These are phyloP conservation scores for Dilophus febrilis DNA, from an alignment of 2,888 invertebrate species.

Conservation along the genomic window DNA sequence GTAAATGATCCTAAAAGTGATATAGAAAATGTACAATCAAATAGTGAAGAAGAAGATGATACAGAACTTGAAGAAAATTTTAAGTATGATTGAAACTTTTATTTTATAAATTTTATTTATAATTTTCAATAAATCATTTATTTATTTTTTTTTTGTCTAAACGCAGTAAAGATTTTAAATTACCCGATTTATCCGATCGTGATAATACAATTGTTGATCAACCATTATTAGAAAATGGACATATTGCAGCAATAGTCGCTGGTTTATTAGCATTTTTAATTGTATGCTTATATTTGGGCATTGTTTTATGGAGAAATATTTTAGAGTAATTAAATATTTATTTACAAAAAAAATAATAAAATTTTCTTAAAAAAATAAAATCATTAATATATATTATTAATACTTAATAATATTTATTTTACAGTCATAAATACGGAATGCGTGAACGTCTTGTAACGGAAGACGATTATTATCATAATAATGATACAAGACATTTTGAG, in stretches of 20 bases:
- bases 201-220: conserved; percentile 9
- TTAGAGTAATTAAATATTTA: conserved; percentile 7
- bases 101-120: no score
- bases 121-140: no score
- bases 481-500: conserved; percentile 10
- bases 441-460: conserved; percentile 11
- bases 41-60: conserved; percentile 3
- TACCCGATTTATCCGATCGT: background rate
- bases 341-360: background rate
- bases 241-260: conserved; percentile 9
- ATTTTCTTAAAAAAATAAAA: no score
- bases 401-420: no score
- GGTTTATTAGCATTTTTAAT: conserved; percentile 6
- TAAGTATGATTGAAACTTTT: no score
- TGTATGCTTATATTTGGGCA: conserved; percentile 7
- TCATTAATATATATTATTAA: no score
- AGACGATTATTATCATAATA: conserved; percentile 11
- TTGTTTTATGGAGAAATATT: conserved; percentile 9
- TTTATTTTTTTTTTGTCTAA: no score
- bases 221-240: conserved; percentile 7
- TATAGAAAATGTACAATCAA: conserved; percentile 11
- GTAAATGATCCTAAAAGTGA: conserved; percentile 4
- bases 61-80: conserved; percentile 11
- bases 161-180: background rate
- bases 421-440: conserved; percentile 9